A percentile compares a stretch with the other conserved stretches of the same genome.
These are phyloP conservation scores for Acanthurus leucopareius DNA, from an alignment of 2,797 vertebrate genomes.

Conservation along the genomic window DNA sequence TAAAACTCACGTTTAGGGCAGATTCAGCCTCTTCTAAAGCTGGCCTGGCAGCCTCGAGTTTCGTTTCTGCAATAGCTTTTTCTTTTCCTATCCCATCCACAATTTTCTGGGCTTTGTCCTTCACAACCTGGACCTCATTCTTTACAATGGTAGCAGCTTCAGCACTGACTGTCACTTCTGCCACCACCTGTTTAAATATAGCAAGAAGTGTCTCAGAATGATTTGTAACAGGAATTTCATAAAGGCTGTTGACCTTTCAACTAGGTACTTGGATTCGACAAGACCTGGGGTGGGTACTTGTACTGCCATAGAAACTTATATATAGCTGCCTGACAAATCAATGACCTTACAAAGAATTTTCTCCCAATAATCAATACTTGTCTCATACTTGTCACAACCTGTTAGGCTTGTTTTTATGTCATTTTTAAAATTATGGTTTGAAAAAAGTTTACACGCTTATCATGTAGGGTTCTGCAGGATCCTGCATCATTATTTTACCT, in stretches of 20 bases:
- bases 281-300: background rate
- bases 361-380: background rate
- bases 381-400: background rate
- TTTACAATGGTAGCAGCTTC: conserved; percentile 88
- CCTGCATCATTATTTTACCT: conserved; percentile 79
- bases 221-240: background rate
- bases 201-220: conserved; percentile 4
- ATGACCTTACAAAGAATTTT: background rate
- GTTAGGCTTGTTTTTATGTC: background rate
- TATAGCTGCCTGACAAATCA: background rate
- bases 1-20: conserved; percentile 86
- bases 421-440: background rate
- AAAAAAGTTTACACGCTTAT: background rate
- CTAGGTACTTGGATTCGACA: too few species aligned
- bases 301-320: background rate
- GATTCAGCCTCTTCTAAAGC: conserved; percentile 88
- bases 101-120: conserved; percentile 90
- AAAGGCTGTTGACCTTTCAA: background rate
- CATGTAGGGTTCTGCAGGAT: background rate
- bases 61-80: conserved; percentile 86
- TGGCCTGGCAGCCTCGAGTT: conserved; percentile 88
- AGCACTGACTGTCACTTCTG: conserved; percentile 89
- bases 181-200: conserved; percentile 83
- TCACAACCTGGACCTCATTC: conserved; percentile 89
- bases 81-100: conserved; percentile 89